Percentiles rank a stretch among this genome's conserved stretches.
phyloP scores from a whole-genome alignment of 2,113 vertebrate species.

The Ctenomys sociabilis region DNA sequence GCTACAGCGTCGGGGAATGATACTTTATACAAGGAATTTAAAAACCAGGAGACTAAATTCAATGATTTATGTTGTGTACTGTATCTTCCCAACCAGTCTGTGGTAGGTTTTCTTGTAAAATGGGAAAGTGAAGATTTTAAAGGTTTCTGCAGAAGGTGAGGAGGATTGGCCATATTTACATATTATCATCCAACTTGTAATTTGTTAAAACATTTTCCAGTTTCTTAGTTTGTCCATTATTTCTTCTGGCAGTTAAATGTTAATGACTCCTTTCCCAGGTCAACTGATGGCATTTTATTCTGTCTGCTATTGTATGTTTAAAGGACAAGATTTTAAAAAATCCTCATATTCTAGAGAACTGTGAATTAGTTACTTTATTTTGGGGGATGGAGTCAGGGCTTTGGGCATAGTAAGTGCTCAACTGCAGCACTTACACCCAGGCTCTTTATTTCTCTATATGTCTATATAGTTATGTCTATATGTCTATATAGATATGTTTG shows the following conservation, averaged over 20 bases:
- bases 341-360: not conserved
- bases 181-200: not conserved
- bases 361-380: not conserved
- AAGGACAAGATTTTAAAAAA: not conserved
- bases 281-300: constrained; percentile 23
- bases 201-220: constrained; percentile 39
- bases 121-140: not conserved
- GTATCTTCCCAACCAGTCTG: not conserved
- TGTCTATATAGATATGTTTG: no score
- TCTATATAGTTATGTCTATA: no score
- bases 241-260: not conserved
- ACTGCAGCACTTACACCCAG: not conserved
- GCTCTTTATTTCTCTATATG: not conserved
- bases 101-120: constrained; percentile 29
- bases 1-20: not conserved
- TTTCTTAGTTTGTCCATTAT: not conserved
- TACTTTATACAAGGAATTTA: not conserved
- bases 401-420: not conserved
- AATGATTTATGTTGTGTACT: not conserved
- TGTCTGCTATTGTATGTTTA: not conserved
- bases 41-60: not conserved
- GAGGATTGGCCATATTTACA: not conserved
- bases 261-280: not conserved
- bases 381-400: not conserved
- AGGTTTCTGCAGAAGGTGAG: not conserved